Percentiles rank a stretch among this genome's conserved stretches.
These are phyloP conservation scores for Aphidius gifuensis DNA, from an alignment of 1,140 invertebrate genomes.

Conservation along the genomic window DNA sequence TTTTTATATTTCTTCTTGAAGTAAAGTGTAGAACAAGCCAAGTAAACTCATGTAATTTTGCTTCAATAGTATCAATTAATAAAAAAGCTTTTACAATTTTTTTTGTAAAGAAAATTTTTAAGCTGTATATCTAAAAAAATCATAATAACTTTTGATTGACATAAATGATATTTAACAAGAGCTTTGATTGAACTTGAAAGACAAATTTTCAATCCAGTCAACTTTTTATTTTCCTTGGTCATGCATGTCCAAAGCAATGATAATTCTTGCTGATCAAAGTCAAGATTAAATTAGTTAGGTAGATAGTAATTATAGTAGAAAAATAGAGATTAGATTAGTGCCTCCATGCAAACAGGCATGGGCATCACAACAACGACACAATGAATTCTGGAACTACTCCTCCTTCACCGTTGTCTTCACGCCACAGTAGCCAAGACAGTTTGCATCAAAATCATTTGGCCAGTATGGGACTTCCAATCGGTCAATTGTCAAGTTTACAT, in stretches of 20 bases:
- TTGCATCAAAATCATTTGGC: conserved; percentile 64
- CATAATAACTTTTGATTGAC: no score
- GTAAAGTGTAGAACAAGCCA: neutral
- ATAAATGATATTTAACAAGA: no score
- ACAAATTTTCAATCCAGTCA: neutral
- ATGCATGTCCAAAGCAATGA: neutral
- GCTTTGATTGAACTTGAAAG: no score
- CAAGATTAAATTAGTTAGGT: conserved; percentile 19
- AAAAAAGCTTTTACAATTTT: no score
- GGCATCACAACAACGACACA: conserved; percentile 55
- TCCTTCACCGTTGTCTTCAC: conserved; percentile 76
- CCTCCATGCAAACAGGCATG: conserved; percentile 54
- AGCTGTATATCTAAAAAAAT: conserved; percentile 27
- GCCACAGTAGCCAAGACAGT: conserved; percentile 81
- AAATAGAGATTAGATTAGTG: conserved; percentile 55
- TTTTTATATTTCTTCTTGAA: neutral
- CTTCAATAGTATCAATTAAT: no score
- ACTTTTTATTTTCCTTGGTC: no score
- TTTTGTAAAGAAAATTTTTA: conserved; percentile 29
- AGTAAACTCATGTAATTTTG: no score
- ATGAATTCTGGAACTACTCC: conserved; percentile 57
- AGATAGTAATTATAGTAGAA: conserved; percentile 38
- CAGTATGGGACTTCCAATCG: conserved; percentile 41
- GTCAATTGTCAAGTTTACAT: conserved; percentile 46
- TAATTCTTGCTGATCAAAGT: conserved; percentile 7